Base-by-base conservation (phyloP, 2,888 invertebrate genomes). In the Tridacna gigas region DNA sequence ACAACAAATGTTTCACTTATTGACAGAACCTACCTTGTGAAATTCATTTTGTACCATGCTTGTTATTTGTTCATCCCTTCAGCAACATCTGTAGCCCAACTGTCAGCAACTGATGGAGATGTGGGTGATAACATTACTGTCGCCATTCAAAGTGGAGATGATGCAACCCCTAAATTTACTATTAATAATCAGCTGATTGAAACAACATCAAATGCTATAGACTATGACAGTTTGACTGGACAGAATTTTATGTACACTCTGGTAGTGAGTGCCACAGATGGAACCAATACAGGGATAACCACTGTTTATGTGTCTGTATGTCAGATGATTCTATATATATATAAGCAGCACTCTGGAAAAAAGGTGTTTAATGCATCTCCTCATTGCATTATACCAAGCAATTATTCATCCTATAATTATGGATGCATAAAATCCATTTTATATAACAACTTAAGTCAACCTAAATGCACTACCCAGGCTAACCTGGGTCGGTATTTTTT, bases 21-120 rank as follows among this genome's bases (percentile, higher is more conserved):
- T 37, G 37, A 37, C 7, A 7, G 37, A 37, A 37, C 37, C 37
- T 37, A 37, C 37, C 7, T 7, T 37, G 7, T 37, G 37, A 37
- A 37, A 37, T 2, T 37, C 2, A 37, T 2, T 37, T 7, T 37
- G 37, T 37, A 37, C 3, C 37, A 37, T 37, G 37, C 37, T 37
- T 37, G 37, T 37, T 37, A 37, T 37, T 56, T 56, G 1, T 9
- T 4, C 18, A 20, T 56, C 18, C 56, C 28, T 82, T 15, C 79
- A 85, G 91, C 80, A 18, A 76, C 76, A 7, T 81, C 88, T 0
- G 83, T 92, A 13, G 74, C 79, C 2, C 79, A 85, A 22, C 25
- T 93, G n/a, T 86, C 86, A 11, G 90, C 89, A 45, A 80, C 88
- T 9, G 93, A 93, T 83, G 80, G 69, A 7, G 92, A 92, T 73